Conservation (phyloP, 2,113 vertebrate species). For the Mustelus asterias region DNA sequence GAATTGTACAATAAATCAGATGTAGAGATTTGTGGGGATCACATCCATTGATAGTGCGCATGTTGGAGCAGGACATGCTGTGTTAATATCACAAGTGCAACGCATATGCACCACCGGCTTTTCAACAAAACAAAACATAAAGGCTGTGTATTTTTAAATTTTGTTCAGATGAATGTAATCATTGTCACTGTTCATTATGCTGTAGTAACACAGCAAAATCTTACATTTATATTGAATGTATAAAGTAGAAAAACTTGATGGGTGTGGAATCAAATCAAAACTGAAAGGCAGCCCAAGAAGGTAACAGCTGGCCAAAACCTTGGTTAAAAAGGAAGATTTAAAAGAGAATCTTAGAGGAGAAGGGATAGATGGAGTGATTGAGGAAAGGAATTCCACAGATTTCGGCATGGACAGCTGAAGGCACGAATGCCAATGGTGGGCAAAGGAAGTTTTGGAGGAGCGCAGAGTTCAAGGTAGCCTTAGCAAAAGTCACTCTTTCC, state of each 20-base stretch:
- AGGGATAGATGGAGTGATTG: neutral
- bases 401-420: neutral
- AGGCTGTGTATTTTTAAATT: neutral
- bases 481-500: too few species aligned
- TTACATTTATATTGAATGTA: neutral
- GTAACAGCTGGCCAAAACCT: neutral
- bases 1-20: neutral
- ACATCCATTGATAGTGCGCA: too few species aligned
- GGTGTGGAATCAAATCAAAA: neutral
- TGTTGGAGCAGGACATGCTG: neutral
- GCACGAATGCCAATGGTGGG: neutral
- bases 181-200: neutral
- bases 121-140: neutral
- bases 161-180: neutral
- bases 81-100: neutral
- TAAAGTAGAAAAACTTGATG: neutral
- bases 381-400: neutral
- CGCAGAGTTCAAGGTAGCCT: neutral
- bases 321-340: neutral
- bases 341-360: neutral
- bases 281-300: neutral
- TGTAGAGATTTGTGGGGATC: too few species aligned
- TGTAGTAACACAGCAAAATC: neutral
- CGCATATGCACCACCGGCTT: neutral
- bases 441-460: neutral